Evolutionary conservation across 1,140 invertebrate species (phyloP).

Genomic region (Atta colombica): DNA sequence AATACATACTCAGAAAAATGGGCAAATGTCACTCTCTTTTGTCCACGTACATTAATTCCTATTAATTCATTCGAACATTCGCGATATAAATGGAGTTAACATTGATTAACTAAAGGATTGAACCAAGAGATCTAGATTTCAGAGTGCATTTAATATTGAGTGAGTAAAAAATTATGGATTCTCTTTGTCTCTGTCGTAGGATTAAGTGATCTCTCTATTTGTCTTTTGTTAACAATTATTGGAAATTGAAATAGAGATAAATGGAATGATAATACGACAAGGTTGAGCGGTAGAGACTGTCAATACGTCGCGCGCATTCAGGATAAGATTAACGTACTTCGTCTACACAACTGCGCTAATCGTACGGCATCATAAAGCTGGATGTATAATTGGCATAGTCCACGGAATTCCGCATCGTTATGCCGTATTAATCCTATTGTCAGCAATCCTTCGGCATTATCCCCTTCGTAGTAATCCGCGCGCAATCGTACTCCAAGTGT

Average conservation of each 20-base stretch:
- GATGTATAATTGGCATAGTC: conserved; percentile 55
- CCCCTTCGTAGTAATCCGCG: conserved; percentile 13
- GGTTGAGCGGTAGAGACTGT: conserved; percentile 29
- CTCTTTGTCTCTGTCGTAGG: not conserved
- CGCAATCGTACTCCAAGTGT: conserved; percentile 39
- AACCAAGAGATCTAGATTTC: no score
- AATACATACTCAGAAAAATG: not conserved
- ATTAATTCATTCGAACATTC: not conserved
- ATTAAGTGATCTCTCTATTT: conserved; percentile 2
- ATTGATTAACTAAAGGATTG: not conserved
- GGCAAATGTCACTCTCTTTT: not conserved
- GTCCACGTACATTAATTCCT: not conserved
- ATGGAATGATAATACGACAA: conserved; percentile 11
- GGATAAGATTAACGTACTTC: conserved; percentile 56
- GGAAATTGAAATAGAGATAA: conserved; percentile 25
- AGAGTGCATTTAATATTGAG: not conserved
- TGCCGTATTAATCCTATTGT: conserved; percentile 56
- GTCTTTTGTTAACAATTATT: conserved; percentile 37
- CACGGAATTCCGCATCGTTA: conserved; percentile 44
- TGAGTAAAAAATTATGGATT: not conserved
- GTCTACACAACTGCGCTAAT: conserved; percentile 40
- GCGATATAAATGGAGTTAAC: not conserved
- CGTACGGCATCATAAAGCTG: conserved; percentile 54
- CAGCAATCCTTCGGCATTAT: conserved; percentile 52
- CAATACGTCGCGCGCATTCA: conserved; percentile 46